Evolutionary conservation across 2,888 invertebrate genomes (phyloP).

Genomic region (Augochlorella aurata): DNA sequence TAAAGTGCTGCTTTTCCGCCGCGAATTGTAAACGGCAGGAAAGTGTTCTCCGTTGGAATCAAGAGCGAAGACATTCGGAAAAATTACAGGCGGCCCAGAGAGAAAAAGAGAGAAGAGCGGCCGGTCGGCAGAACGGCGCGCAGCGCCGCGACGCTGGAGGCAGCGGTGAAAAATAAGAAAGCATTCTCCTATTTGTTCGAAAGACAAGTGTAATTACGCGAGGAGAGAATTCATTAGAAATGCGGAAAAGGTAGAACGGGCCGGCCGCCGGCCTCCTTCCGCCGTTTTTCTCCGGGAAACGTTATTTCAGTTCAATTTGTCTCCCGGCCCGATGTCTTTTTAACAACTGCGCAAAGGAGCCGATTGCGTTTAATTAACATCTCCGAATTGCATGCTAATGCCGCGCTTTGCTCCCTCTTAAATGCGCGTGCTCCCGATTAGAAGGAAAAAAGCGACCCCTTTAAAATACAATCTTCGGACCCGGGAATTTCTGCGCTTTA

Average conservation of each 20-base stretch:
- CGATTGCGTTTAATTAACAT: neutral
- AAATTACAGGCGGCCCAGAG: conserved; percentile 10
- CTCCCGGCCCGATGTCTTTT: neutral
- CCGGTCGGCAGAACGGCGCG: too few species aligned
- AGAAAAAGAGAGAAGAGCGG: too few species aligned
- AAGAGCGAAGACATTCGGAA: neutral
- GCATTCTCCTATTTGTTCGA: conserved; percentile 37
- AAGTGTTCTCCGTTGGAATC: neutral
- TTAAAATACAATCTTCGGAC: neutral
- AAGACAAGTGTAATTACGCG: conserved; percentile 48
- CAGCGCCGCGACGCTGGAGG: neutral
- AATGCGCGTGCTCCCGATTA: neutral
- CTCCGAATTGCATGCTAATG: neutral
- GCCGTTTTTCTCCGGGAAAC: neutral
- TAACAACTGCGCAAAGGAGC: neutral
- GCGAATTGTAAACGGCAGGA: neutral
- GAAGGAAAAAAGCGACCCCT: neutral
- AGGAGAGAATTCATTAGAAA: conserved; percentile 41
- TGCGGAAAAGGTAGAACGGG: conserved; percentile 10
- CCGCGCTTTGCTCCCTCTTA: neutral
- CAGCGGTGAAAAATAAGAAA: conserved; percentile 34
- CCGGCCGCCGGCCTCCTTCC: neutral
- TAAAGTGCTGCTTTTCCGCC: too few species aligned
- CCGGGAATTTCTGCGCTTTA: neutral
- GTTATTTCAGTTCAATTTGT: conserved; percentile 24